Evolutionary conservation across 2,888 invertebrate genomes (phyloP), one percentile per base, ranked within the genome.

Genomic region (Apamea monoglypha): DNA sequence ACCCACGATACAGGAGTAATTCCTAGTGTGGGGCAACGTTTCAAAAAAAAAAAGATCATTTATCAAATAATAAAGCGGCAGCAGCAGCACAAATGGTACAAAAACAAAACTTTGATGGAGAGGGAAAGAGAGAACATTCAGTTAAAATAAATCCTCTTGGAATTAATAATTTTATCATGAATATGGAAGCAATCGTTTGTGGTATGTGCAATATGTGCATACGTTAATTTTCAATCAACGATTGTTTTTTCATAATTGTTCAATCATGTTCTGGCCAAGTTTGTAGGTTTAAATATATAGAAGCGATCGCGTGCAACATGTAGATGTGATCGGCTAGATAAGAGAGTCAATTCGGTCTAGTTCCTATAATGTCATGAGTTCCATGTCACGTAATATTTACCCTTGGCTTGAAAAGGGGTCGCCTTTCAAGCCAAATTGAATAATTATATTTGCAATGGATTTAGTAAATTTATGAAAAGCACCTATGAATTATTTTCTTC

Each of bases 111-210:
- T 80, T n/a, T 21, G 3, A 32, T 61, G 6, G 12, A 63, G 25
- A 72, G 47, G 25, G 25, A 70, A 29, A 59, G 10, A 53, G 67
- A 8, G 50, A 64, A 7, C 0, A 53, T 73, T 73, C 50, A 69
- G 47, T 64, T 59, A 36, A 80, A 80, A 76, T 36, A 50, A 69
- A 69, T 83, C 56, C 82, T 59, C 50, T 66, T 36, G 64, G 40
- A 74, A 70, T 82, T 64, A n/a, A 66, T 82, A 47, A 79, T 74
- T 79, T 79, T 25, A 16, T 79, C 69, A 79, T 82, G 50, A 83
- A 83, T 79, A 83, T 83, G 68, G 36, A 70, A 70, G 21, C 64
- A 44, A 79, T 79, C 36, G 32, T 64, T 74, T 69, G n/a, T 69
- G 50, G 64, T 70, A 18, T 69, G 16, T 61, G 72, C 68, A 73